Evolutionary conservation across 2,113 vertebrate species (phyloP), one percentile per base, ranked within the genome.

Genomic region (Seriola dumerili): DNA sequence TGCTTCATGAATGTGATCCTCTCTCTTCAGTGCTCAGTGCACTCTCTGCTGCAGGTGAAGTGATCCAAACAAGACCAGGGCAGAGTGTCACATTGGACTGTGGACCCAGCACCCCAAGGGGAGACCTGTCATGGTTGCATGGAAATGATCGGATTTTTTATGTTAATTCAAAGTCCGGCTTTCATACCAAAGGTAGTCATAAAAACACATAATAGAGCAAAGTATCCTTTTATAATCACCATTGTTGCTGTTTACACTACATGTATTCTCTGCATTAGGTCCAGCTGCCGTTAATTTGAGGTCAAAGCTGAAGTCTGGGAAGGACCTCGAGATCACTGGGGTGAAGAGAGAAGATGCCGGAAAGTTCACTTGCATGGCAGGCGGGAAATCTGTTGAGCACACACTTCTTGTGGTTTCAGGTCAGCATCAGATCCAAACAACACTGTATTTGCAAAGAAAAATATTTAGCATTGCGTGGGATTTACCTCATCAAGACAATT

Each of bases 211-310:
- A 13, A 54, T 3, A 44, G 2, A 8, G 46, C 11, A 17, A 57
- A 19, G 9, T 23, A 14, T 34, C 38, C 5, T 48, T 57, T 34
- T 25, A 9, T 16, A 65, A 69, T 23, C 10, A 0, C 58, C 8
- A 32, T 16, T 17, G 8, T 59, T 63, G 5, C 4, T 38, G 7
- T 38, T 70, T 16, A 21, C 13, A n/a, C 8, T 3, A 4, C 8
- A 8, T 75, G 10, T 69, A 25, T 79, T 71, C 21, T 85, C 29
- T 40, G 12, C 29, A 19, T 34, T 29, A 94, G 93, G 82, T 0
- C 0, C 0, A 0, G 0, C 0, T n/a, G 2, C 16, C 0, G n/a
- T 79, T 21, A 0, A 0, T 0, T 0, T 0, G 0, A 90, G 79
- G 54, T 19, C 46, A 40, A 64, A 0, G 0, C 0, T 58, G 4